Evolutionary conservation across 2,113 vertebrate species (phyloP).

Genomic region (Daphoenositta chrysoptera): DNA sequence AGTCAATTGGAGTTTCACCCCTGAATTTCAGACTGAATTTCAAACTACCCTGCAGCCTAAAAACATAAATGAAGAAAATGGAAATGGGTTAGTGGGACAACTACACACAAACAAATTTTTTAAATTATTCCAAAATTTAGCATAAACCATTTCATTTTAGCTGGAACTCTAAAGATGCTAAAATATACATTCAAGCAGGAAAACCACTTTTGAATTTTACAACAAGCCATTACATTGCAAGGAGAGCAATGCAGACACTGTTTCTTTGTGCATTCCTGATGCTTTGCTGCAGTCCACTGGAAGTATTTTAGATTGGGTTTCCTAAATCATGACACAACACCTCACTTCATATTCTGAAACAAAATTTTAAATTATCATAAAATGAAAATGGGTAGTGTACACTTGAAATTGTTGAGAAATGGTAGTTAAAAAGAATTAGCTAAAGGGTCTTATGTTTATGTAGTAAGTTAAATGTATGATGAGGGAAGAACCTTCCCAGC

Average conservation of each 20-base stretch:
- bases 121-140: not conserved
- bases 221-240: not conserved
- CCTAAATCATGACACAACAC: not conserved
- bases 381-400: not conserved
- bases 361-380: not conserved
- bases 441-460: not conserved
- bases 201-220: not conserved
- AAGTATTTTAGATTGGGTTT: not conserved
- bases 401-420: not conserved
- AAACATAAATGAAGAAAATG: not conserved
- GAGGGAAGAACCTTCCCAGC: not conserved
- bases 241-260: rapidly evolving
- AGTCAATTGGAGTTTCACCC: not conserved
- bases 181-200: not conserved
- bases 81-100: not conserved
- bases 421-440: not conserved
- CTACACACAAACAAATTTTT: not conserved
- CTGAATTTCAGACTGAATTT: not conserved
- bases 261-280: not conserved
- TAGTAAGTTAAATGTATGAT: not conserved
- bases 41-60: not conserved
- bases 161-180: not conserved
- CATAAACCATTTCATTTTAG: not conserved
- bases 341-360: not conserved
- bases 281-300: not conserved